Base-by-base conservation (phyloP, 1,140 invertebrate genomes). In the Rhyzopertha dominica region DNA sequence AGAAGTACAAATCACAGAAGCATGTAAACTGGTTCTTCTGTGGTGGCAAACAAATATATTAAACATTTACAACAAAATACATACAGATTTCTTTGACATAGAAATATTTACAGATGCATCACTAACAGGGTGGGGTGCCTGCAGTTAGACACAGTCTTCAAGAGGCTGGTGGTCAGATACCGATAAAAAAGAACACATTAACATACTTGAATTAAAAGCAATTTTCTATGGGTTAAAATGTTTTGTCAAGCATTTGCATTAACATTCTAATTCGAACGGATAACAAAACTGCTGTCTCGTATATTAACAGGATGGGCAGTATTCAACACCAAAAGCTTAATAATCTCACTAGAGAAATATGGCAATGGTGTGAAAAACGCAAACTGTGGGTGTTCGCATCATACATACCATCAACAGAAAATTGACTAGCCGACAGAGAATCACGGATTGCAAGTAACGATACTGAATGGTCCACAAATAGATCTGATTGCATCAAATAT, bases 271-370 rank as follows among this genome's bases (percentile, higher is more conserved):
- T 47, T 14, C 18, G 52, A 23, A 23, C 43, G 10, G 44, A 54
- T 37, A 51, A 54, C 37, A 51, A 42, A 2, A 59, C 57, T 41
- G 67, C 70, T 62, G 70, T 72, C 63, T 64, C 66, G 63, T 68
- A 54, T 35, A 50, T 59, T 12, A 59, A 57, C 31, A 29, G 26
- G 9, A 54, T 43, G 1, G 47, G 51, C n/a, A n/a, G n/a, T n/a
- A n/a, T n/a, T n/a, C n/a, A n/a, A n/a, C n/a, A n/a, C n/a, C n/a
- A n/a, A n/a, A n/a, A n/a, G n/a, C n/a, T n/a, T n/a, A n/a, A n/a
- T n/a, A n/a, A n/a, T n/a, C n/a, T n/a, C n/a, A n/a, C n/a, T n/a
- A n/a, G n/a, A n/a, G n/a, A n/a, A n/a, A n/a, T n/a, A n/a, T n/a
- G n/a, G n/a, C n/a, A n/a, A n/a, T n/a, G n/a, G n/a, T n/a, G n/a